Evolutionary conservation across 2,888 invertebrate species (phyloP).

Genomic region (Pimpla rufipes): DNA sequence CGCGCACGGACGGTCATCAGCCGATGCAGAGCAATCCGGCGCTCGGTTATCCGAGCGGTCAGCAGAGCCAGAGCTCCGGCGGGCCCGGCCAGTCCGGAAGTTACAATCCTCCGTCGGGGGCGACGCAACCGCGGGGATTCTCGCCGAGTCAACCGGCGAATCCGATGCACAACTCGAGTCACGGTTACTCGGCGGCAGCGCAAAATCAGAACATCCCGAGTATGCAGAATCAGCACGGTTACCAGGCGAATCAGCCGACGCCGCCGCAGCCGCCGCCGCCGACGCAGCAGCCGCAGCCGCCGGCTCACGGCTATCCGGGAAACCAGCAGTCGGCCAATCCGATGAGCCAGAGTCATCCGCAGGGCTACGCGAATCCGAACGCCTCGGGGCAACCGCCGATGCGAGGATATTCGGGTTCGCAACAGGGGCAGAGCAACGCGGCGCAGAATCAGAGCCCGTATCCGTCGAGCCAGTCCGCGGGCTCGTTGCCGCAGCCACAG

Average conservation of each 20-base stretch:
- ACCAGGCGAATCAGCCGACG: conserved; percentile 59
- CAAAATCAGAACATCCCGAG: conserved; percentile 66
- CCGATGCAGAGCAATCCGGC: conserved; percentile 73
- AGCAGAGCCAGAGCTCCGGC: conserved; percentile 71
- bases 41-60: conserved; percentile 74
- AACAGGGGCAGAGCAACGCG: conserved; percentile 71
- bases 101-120: conserved; percentile 49
- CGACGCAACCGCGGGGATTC: conserved; percentile 58
- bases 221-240: conserved; percentile 68
- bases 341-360: conserved; percentile 64
- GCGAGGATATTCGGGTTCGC: conserved; percentile 75
- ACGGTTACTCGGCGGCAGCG: conserved; percentile 63
- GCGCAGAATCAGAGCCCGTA: conserved; percentile 65
- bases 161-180: conserved; percentile 69
- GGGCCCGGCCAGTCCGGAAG: conserved; percentile 61
- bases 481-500: conserved; percentile 66
- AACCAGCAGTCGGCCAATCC: conserved; percentile 61
- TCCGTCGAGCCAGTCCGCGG: conserved; percentile 70
- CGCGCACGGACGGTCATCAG: conserved; percentile 74
- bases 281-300: conserved; percentile 46
- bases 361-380: conserved; percentile 65
- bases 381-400: conserved; percentile 71
- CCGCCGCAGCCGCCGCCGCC: conserved; percentile 69
- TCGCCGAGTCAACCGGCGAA: conserved; percentile 70
- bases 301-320: conserved; percentile 59